Conservation (phyloP, 2,797 vertebrate species). For the Etheostoma perlongum region DNA sequence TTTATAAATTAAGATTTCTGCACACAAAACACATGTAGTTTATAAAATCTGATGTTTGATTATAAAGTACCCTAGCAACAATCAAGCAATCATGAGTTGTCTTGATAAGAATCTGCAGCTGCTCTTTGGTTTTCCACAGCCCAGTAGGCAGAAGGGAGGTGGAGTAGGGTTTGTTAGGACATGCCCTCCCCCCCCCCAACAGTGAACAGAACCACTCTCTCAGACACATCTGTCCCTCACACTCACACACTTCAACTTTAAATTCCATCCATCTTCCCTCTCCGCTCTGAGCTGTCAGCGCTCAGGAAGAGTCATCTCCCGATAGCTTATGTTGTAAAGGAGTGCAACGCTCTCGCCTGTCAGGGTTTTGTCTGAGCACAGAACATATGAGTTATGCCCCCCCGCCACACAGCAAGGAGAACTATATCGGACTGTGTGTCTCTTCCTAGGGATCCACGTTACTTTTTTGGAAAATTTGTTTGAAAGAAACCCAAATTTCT, state of each 20-base stretch:
- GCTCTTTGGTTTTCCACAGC: conserved; percentile 8
- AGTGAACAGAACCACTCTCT: conserved; percentile 49
- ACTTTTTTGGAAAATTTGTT: no score
- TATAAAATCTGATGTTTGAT: no score
- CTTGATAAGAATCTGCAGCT: neutral
- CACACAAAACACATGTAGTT: no score
- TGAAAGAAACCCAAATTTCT: no score
- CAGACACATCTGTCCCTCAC: conserved; percentile 32
- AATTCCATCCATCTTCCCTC: conserved; percentile 54
- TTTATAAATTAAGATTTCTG: no score
- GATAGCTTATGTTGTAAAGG: conserved; percentile 29
- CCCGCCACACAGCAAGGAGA: no score
- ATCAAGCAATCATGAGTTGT: no score
- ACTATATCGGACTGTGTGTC: neutral
- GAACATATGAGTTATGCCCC: neutral
- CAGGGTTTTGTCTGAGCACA: conserved; percentile 8
- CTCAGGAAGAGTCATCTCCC: conserved; percentile 45
- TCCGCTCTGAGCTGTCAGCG: conserved; percentile 47
- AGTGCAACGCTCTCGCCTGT: conserved; percentile 29
- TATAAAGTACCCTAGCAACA: no score
- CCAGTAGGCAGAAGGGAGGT: conserved; percentile 21
- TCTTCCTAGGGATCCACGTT: no score
- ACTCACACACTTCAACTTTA: conserved; percentile 21
- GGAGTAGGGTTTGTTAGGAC: conserved; percentile 60
- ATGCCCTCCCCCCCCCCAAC: conserved; percentile 29